Conservation (phyloP, 2,888 invertebrate genomes). For the Campopleginae sp. region DNA sequence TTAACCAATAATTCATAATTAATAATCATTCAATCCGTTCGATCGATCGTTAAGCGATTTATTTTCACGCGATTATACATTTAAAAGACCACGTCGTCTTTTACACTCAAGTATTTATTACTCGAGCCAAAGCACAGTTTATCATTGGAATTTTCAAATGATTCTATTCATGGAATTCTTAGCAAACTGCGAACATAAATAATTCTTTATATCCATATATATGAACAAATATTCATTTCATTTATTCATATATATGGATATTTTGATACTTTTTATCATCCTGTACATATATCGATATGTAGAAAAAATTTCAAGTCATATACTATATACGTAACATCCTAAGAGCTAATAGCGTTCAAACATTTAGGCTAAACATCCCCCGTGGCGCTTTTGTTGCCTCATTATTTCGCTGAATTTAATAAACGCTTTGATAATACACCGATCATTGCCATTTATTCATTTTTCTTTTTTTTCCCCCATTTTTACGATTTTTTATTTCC, state of each 20-base stretch:
- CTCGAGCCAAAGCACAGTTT: slow-evolving; percentile 60
- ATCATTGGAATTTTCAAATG: slow-evolving; percentile 43
- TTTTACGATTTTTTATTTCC: not conserved
- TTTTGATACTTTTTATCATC: slow-evolving; percentile 62
- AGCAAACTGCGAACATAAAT: slow-evolving; percentile 16
- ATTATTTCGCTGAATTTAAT: slow-evolving; percentile 75
- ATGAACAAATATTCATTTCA: slow-evolving; percentile 9
- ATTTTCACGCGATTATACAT: slow-evolving; percentile 23
- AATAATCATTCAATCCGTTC: slow-evolving; percentile 28
- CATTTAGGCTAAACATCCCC: slow-evolving; percentile 66
- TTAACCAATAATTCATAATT: not conserved
- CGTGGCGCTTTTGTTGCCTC: slow-evolving; percentile 74
- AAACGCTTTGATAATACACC: slow-evolving; percentile 77
- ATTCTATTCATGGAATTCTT: slow-evolving; percentile 47
- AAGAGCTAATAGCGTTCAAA: slow-evolving; percentile 62
- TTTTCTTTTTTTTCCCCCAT: not conserved
- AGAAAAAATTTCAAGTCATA: slow-evolving; percentile 39
- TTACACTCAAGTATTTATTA: slow-evolving; percentile 52
- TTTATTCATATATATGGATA: slow-evolving; percentile 36
- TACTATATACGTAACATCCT: slow-evolving; percentile 44
- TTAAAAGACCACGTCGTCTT: slow-evolving; percentile 25
- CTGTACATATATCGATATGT: slow-evolving; percentile 63
- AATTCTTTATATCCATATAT: slow-evolving; percentile 27
- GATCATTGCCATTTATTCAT: not conserved
- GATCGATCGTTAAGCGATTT: slow-evolving; percentile 17